Percentiles rank a stretch among this genome's conserved stretches.
These are phyloP conservation scores for Corbicula japonica DNA, from an alignment of 2,888 invertebrate species.

Conservation along the genomic window DNA sequence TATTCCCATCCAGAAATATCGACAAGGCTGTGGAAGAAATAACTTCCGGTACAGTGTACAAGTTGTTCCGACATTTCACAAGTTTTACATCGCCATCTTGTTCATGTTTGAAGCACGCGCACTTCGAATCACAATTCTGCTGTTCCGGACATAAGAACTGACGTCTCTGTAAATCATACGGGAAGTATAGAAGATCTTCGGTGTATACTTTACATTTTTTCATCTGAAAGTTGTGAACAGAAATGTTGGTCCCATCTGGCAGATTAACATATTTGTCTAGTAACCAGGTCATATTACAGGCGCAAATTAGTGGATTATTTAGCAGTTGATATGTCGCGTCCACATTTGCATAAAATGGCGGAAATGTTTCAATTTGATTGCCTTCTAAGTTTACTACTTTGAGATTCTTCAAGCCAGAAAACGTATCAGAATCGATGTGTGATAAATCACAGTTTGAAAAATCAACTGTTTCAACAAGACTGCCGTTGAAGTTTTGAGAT, in stretches of 20 bases:
- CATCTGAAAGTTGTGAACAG: slow-evolving; percentile 48
- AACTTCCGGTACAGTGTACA: slow-evolving; percentile 37
- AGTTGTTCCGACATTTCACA: slow-evolving; percentile 37
- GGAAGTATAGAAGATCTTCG: slow-evolving; percentile 29
- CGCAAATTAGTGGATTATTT: slow-evolving; percentile 63
- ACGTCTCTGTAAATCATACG: slow-evolving; percentile 41
- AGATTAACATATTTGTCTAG: slow-evolving; percentile 36
- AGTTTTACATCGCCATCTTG: slow-evolving; percentile 32
- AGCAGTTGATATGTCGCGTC: slow-evolving; percentile 46
- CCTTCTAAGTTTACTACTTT: slow-evolving; percentile 42
- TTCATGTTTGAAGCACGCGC: slow-evolving; percentile 54
- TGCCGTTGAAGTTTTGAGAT: slow-evolving; percentile 3
- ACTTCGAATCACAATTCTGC: slow-evolving; percentile 50
- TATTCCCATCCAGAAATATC: slow-evolving; percentile 66
- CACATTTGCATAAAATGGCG: slow-evolving; percentile 45
- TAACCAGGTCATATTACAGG: slow-evolving; percentile 69
- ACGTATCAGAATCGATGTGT: slow-evolving; percentile 25
- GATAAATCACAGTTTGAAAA: slow-evolving; percentile 44
- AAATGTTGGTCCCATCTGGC: neutral
- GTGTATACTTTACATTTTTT: slow-evolving; percentile 61
- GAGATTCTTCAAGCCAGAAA: slow-evolving; percentile 52
- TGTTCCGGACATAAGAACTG: slow-evolving; percentile 62
- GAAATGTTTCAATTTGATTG: slow-evolving; percentile 60
- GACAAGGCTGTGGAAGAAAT: slow-evolving; percentile 44
- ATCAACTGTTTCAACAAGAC: slow-evolving; percentile 33